Base-by-base conservation (phyloP, 2,113 vertebrate species). In the Barbus barbus region DNA sequence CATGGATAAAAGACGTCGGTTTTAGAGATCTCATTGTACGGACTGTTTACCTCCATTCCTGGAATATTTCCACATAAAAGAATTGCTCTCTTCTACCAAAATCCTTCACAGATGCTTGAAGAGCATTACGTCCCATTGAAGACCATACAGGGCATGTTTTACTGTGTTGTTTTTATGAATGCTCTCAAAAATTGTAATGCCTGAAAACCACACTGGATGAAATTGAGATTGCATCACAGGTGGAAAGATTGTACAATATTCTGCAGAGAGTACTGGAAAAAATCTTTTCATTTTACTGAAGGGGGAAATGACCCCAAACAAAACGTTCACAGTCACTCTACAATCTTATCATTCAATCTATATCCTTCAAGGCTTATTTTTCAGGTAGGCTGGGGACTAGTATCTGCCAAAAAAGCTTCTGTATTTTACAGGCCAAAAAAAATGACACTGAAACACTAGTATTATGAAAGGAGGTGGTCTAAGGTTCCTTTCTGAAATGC, bases 61-160 rank as follows among this genome's bases (percentile, higher is more conserved):
- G 72, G 83, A 63, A 46, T 80, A 14, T 86, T 73, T 31, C 26
- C 3, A 38, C 24, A 61, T 51, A 76, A 28, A 77, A 73, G 53
- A 76, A 78, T 86, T 85, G 76, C 82, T 7, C 3, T 82, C n/a
- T 28, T 33, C 46, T 20, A 28, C 12, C 13, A 18, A 83, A 74
- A 79, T 53, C 41, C 67, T 63, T 51, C 53, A 85, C 80, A 78
- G 83, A 84, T 67, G 73, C 53, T 75, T 41, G 36, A 18, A 61
- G 12, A 41, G 44, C 72, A 76, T 71, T 44, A 41, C 38, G 5
- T 48, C 72, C 41, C 73, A 83, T 63, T 51, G 33, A 75, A 46
- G 53, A 51, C 38, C 79, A 31, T 65, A 58, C 53, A 58, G 13
- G 9, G 72, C 24, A 33, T 72, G 22, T 18, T 56, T 60, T 41